These are phyloP conservation scores for Synergus laeviventris DNA, from an alignment of 2,888 invertebrate species.

Conservation along the genomic window DNA sequence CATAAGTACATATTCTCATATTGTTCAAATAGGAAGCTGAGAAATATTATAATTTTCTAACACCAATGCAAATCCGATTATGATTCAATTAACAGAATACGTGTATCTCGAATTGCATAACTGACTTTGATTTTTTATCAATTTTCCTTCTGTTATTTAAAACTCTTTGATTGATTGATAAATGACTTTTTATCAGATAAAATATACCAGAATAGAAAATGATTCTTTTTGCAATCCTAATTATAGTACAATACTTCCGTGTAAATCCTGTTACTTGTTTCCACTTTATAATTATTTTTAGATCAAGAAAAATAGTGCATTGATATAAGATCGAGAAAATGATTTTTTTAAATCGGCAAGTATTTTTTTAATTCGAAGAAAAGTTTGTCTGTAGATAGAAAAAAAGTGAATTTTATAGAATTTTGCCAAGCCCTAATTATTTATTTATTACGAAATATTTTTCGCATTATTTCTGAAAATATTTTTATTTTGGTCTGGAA, in stretches of 20 bases:
- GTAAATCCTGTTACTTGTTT: neutral
- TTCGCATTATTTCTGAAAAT: neutral
- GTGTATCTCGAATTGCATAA: neutral
- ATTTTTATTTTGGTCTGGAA: neutral
- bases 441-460: too few relatives aligned
- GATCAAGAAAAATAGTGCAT: neutral
- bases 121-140: neutral
- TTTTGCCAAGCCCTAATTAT: too few relatives aligned
- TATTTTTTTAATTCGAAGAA: neutral
- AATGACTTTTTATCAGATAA: neutral
- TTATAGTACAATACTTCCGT: neutral
- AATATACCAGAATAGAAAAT: neutral
- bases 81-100: constrained; percentile 14
- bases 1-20: constrained; percentile 8
- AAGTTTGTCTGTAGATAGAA: too few relatives aligned
- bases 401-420: too few relatives aligned
- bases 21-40: constrained; percentile 36
- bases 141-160: neutral
- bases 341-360: neutral
- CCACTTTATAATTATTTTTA: neutral
- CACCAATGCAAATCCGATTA: neutral
- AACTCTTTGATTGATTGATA: neutral
- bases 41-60: constrained; percentile 28
- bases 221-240: neutral
- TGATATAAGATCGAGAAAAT: neutral